Conservation (phyloP, 1,140 invertebrate species). For the Platyscapa corneri region DNA sequence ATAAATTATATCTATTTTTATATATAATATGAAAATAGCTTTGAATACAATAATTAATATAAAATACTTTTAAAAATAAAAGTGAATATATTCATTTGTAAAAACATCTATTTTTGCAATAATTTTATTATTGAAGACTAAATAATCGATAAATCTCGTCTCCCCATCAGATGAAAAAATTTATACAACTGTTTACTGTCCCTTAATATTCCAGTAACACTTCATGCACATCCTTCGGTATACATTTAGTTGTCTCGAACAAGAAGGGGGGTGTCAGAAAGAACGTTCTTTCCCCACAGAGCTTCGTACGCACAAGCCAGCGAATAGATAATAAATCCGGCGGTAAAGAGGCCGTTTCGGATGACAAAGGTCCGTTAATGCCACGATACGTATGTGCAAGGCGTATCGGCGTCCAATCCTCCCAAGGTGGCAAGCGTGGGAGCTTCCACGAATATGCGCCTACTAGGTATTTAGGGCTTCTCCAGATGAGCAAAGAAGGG, state of each 20-base stretch:
- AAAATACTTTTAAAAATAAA: not conserved
- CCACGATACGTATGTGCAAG: slow-evolving; percentile 70
- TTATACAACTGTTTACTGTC: slow-evolving; percentile 45
- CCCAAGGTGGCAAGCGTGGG: slow-evolving; percentile 25
- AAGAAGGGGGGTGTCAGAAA: not conserved
- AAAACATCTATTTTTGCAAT: not conserved
- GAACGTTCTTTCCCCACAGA: not conserved
- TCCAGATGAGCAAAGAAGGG: slow-evolving; percentile 51
- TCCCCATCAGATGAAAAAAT: not conserved
- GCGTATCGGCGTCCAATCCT: slow-evolving; percentile 51
- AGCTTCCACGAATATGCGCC: not conserved
- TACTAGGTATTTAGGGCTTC: slow-evolving; percentile 36
- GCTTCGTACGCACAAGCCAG: not conserved
- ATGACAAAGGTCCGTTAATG: slow-evolving; percentile 70
- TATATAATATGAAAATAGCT: too few relatives aligned
- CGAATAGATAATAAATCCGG: slow-evolving; percentile 54
- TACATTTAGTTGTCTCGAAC: slow-evolving; percentile 1
- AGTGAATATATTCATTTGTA: not conserved
- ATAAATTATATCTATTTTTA: too few relatives aligned
- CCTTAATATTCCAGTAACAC: slow-evolving; percentile 46
- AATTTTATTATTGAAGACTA: not conserved
- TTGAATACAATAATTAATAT: too few relatives aligned
- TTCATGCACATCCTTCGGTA: slow-evolving; percentile 10
- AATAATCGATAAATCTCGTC: slow-evolving; percentile 37
- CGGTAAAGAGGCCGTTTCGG: slow-evolving; percentile 56